Evolutionary conservation across 2,113 vertebrate genomes (phyloP).

Genomic region (Scophthalmus maximus): DNA sequence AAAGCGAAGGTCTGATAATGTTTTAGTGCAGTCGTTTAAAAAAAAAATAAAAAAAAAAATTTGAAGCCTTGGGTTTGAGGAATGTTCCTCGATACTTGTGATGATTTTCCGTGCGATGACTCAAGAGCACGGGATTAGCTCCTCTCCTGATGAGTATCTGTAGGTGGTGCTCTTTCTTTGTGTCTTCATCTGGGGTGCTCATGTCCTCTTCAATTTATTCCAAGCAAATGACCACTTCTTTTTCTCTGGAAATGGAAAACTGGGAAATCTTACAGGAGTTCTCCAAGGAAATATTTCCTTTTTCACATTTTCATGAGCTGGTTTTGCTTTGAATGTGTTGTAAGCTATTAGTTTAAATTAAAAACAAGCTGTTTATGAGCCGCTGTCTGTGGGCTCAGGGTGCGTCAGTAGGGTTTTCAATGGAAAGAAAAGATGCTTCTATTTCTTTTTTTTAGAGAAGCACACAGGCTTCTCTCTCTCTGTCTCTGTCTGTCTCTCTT

Average conservation of each 20-base stretch:
- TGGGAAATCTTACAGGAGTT: conserved; percentile 25
- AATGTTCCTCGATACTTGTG: conserved; percentile 19
- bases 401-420: conserved; percentile 18
- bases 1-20: conserved; percentile 24
- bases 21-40: conserved; percentile 31
- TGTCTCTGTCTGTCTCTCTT: background rate
- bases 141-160: conserved; percentile 6
- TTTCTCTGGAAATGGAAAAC: conserved; percentile 21
- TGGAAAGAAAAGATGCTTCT: conserved; percentile 51
- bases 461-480: conserved; percentile 18
- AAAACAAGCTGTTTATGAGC: conserved; percentile 17
- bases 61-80: conserved; percentile 25
- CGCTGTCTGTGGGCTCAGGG: conserved; percentile 1
- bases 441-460: conserved; percentile 49
- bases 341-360: conserved; percentile 12
- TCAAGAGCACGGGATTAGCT: background rate
- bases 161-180: conserved; percentile 10
- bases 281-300: conserved; percentile 1
- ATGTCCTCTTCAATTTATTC: conserved; percentile 9
- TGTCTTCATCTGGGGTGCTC: background rate
- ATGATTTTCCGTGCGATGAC: conserved; percentile 1
- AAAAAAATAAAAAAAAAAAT: conserved; percentile 24
- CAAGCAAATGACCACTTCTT: conserved; percentile 1
- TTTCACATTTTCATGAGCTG: conserved; percentile 1
- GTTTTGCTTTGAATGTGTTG: background rate